Evolutionary conservation across 2,113 vertebrate genomes (phyloP), one percentile per base, ranked within the genome.

Genomic region (Cryptotis parvus): DNA sequence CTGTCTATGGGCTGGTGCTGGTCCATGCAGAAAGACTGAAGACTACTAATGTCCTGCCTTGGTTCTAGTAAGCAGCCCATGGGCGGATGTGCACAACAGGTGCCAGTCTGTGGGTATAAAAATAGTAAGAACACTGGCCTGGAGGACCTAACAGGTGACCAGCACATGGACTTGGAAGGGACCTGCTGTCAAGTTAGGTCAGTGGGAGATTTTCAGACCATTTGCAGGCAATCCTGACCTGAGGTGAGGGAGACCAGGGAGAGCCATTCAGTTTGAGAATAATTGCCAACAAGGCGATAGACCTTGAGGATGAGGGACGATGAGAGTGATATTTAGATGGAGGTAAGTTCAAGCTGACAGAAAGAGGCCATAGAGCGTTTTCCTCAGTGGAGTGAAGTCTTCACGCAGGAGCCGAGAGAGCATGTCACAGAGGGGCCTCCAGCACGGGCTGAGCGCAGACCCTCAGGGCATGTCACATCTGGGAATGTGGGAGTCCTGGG

Each of bases 291-390:
- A 27, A 93, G 39, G 55, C 69, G 37, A 37, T 79, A 85, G 61
- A 31, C 39, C 87, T 90, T 26, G 29, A 58, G 75, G 55, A 41
- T 11, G 6, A 78, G 65, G 68, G 37, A 81, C 11, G 68, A 41
- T 8, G 15, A 29, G 35, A 49, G 87, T 41, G 41, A 73, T 65
- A 37, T 63, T 76, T 68, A 87, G 55, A 85, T 68, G 33, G 49
- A 78, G 35, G 76, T 35, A 89, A 43, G 31, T 31, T 39, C 55
- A 82, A 90, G 18, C 15, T 33, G 37, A 76, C 1, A 10, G 35
- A 85, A 84, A 91, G 76, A 76, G 33, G n/a, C n/a, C n/a, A 31
- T 24, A 70, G 24, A 75, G 58, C 63, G 69, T 84, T 72, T n/a
- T 22, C n/a, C n/a, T 35, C 65, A 79, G 78, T 84, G 78, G 87